Base-by-base conservation (phyloP, 2,888 invertebrate genomes). In the Drosophila algonquin region DNA sequence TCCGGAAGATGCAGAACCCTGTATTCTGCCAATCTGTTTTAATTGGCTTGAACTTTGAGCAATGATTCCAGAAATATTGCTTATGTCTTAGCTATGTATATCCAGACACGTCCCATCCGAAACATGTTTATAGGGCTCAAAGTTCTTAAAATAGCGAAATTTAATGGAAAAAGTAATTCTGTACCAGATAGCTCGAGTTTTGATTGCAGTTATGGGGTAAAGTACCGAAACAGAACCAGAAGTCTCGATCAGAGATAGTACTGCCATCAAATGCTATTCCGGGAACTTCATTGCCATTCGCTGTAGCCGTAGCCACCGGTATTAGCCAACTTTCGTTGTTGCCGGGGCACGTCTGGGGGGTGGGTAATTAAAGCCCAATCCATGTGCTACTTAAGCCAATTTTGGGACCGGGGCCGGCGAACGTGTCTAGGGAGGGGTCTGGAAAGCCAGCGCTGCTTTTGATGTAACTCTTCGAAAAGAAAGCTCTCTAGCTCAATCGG, bases 301-400 rank as follows among this genome's bases (percentile, higher is more conserved):
- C 21, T 55, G 10, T 4, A 14, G 40, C 5, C 14, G 14, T 4
- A 6, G 40, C 14, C 14, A 40, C 40, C 6, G 2, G 40, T 47
- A 7, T 6, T 18, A 45, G 45, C 44, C 40, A 53, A 72, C 71
- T 71, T 71, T 72, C 71, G 47, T 59, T 59, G 72, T 72, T 72
- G 63, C 57, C 51, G 21, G 32, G 58, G 63, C 72, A 72, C 72
- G 72, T 72, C 46, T 52, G 14, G 45, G 45, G 72, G 64, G 44
- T 68, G 69, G 57, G 30, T 64, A 82, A 76, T 78, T 76, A 80
- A 73, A 57, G 30, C 64, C 70, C 32, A 75, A 63, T 75, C 35
- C 30, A 54, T 48, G 30, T 48, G 53, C 60, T 57, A 63, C 47
- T 79, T 67, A 72, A 64, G 61, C 54, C 63, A 40, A 27, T 30